Base-by-base conservation (phyloP, 2,113 vertebrate genomes). In the Mormyrus iriodes region DNA sequence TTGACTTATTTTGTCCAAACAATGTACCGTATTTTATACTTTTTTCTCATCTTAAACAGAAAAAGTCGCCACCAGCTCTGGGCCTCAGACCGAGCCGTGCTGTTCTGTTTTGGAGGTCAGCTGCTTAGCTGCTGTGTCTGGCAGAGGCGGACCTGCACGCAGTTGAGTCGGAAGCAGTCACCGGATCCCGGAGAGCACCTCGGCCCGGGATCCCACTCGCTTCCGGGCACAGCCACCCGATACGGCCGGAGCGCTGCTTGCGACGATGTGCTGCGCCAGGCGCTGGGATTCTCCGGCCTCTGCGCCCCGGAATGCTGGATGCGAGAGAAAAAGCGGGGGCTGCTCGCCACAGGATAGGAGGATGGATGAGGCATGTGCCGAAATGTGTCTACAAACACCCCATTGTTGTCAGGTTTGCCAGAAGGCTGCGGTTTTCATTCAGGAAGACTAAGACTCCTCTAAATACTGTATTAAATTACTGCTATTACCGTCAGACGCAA, bases 381-480 rank as follows among this genome's bases (percentile, higher is more conserved):
- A 88, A 39, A 53, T 48, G 42, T 2, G 3, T 35, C 48, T 15
- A 52, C 65, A 88, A 88, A 55, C 76, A 83, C 5, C 9, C 49
- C 35, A n/a, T 88, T 88, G 69, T 88, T 88, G 69, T 42, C 48
- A 51, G 17, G 21, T 42, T 83, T 49, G 46, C 51, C 69, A 51
- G 88, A 52, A 88, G 69, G 44, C 27, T 86, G 35, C 49, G 21
- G 21, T 65, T 61, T 53, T 35, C 17, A 21, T 31, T 82, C 48
- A 39, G 31, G 65, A 73, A 44, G 42, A 69, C 87, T 73, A n/a
- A n/a, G n/a, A 65, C n/a, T n/a, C 49, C 15, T 79, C 27, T 76
- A 76, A 69, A 88, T 82, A 46, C 69, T 44, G 69, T 88, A 44
- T 65, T 65, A 87, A 61, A 61, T 87, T 76, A 79, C 24, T 88